These are phyloP conservation scores for Drosophila lacertosa DNA, from an alignment of 1,140 invertebrate genomes.

Conservation along the genomic window DNA sequence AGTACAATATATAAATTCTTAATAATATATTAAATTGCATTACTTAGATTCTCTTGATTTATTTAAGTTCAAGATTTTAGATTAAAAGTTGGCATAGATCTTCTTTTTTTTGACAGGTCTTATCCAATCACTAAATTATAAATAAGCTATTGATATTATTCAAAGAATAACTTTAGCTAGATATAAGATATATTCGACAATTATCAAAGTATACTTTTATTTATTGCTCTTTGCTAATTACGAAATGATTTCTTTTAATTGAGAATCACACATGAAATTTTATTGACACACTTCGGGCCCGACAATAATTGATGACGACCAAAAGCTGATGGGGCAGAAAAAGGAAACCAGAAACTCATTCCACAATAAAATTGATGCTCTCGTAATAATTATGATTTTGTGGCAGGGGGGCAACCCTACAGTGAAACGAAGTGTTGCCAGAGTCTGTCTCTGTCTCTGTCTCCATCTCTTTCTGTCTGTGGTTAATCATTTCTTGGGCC, in stretches of 20 bases:
- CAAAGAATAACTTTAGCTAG: too few species aligned
- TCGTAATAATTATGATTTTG: conserved; percentile 76
- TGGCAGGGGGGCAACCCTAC: conserved; percentile 16
- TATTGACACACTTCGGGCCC: conserved; percentile 20
- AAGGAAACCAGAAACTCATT: conserved; percentile 41
- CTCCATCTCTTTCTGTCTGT: conserved; percentile 1
- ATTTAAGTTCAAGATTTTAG: too few species aligned
- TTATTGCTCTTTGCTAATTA: neutral
- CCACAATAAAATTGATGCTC: conserved; percentile 43
- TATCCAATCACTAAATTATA: too few species aligned
- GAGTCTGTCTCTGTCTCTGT: conserved; percentile 1
- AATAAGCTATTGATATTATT: too few species aligned
- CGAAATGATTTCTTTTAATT: conserved; percentile 50
- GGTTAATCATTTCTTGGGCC: conserved; percentile 54
- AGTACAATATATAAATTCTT: too few species aligned
- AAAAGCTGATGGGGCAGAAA: conserved; percentile 4
- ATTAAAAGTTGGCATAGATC: too few species aligned
- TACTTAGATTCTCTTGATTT: too few species aligned
- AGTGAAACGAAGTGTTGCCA: too few species aligned
- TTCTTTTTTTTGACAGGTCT: too few species aligned
- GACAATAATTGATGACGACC: conserved; percentile 22
- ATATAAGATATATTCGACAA: too few species aligned
- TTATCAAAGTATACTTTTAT: too few species aligned
- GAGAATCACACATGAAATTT: conserved; percentile 49
- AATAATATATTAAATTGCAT: too few species aligned